A percentile compares a stretch with the other conserved stretches of the same genome.
Conservation (phyloP, 2,113 vertebrate genomes). For the Microcebus ravelobensis region DNA sequence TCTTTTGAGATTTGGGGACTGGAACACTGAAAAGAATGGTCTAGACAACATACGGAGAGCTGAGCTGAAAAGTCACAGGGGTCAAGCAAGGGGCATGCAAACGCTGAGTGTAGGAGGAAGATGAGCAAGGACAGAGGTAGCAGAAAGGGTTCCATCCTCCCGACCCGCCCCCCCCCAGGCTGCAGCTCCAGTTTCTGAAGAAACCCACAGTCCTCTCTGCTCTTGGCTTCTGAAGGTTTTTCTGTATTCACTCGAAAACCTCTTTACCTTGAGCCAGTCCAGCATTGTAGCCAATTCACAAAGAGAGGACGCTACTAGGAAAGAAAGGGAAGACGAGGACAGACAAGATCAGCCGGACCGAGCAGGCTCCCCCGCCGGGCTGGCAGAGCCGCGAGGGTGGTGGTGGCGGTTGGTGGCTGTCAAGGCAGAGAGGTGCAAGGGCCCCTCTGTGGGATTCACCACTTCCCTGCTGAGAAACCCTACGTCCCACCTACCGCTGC, state of each 20-base stretch:
- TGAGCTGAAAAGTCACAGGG: neutral
- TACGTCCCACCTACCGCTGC: neutral
- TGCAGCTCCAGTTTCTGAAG: neutral
- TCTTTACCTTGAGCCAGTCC: neutral
- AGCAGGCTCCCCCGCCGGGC: accelerated
- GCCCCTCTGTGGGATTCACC: accelerated
- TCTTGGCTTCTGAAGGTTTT: neutral
- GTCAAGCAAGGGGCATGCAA: too few relatives aligned
- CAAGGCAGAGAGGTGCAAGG: neutral
- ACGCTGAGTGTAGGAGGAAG: neutral
- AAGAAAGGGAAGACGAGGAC: neutral
- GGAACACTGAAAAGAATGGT: neutral
- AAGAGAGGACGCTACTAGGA: neutral
- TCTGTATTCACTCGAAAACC: neutral
- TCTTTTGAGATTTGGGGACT: neutral
- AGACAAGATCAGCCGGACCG: neutral
- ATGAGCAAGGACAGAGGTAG: neutral
- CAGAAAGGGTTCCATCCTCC: neutral
- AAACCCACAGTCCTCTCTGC: neutral
- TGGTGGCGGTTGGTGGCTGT: too few relatives aligned
- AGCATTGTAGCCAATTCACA: neutral
- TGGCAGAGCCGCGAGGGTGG: too few relatives aligned
- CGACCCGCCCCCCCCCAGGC: neutral
- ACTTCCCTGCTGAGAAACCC: neutral
- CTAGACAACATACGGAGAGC: neutral